phyloP scores from a whole-genome alignment of 2,888 invertebrate species.

The Synanthedon myopaeformis region DNA sequence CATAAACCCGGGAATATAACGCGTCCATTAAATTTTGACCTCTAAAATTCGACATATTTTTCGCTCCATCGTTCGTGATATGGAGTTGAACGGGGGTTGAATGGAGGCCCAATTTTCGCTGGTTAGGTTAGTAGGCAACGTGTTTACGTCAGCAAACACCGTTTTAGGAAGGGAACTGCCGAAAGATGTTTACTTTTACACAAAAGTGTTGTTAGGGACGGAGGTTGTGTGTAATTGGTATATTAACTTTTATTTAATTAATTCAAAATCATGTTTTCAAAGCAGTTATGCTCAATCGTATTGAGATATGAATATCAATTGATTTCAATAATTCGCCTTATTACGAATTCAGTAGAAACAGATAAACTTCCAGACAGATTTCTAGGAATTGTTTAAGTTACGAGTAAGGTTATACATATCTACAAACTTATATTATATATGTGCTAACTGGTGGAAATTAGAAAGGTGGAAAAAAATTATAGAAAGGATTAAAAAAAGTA shows the following conservation, averaged over 20 bases:
- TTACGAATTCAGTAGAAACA: too few relatives aligned
- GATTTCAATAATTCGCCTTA: too few relatives aligned
- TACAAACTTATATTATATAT: too few relatives aligned
- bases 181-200: constrained; percentile 38
- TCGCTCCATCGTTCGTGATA: constrained; percentile 6
- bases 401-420: too few relatives aligned
- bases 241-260: constrained; percentile 20
- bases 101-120: constrained; percentile 20
- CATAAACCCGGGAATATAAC: constrained; percentile 38
- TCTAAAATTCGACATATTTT: constrained; percentile 23
- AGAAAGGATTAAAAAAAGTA: too few relatives aligned
- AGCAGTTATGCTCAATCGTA: not conserved
- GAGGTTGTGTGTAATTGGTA: constrained; percentile 34
- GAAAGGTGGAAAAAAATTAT: too few relatives aligned
- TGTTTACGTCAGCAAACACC: constrained; percentile 32
- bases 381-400: too few relatives aligned
- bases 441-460: too few relatives aligned
- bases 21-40: constrained; percentile 39
- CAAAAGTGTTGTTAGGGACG: constrained; percentile 26
- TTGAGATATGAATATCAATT: too few relatives aligned
- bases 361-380: too few relatives aligned
- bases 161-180: constrained; percentile 34
- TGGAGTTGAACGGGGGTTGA: constrained; percentile 7
- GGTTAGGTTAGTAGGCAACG: constrained; percentile 21
- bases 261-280: constrained; percentile 28